Base-by-base conservation (phyloP, 2,888 invertebrate genomes). In the Eretmocerus hayati region DNA sequence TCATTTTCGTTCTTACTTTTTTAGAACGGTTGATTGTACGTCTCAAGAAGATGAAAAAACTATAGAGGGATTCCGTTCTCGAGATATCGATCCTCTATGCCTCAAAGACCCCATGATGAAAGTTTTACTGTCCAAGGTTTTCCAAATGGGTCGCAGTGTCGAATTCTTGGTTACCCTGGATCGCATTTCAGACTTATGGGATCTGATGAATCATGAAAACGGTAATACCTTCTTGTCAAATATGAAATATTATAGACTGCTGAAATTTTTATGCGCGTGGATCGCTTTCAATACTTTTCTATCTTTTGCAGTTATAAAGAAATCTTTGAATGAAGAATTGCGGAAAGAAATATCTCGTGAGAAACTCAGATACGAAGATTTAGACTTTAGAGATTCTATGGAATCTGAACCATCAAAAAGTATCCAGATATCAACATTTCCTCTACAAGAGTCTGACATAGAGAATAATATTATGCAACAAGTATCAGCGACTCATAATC, bases 111-210 rank as follows among this genome's bases (percentile, higher is more conserved):
- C 70, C 15, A 57, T 72, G 22, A 64, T 72, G 59, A 64, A 64
- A 39, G 56, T 66, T 26, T 57, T 72, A 36, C 50, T 65, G 19
- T 58, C 59, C 20, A 69, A 67, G 57, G 62, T 71, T 3, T 61
- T 62, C 38, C 64, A 70, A 54, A 67, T 71, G 56, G 72, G 71
- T 33, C 62, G 65, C 37, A 72, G 66, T 53, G 64, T 72, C 20
- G 71, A 72, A 40, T 58, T 72, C 15, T 61, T 72, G 9, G 63
- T 69, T 13, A 65, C 67, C 4, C 54, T 71, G 21, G 66, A 68
- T 52, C 63, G 71, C 21, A 62, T 69, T 44, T 60, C 68, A 1
- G 69, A 71, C 40, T 62, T 71, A 55, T 70, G 71, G 71, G 58
- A 59, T 36, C 59, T 60, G 30, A 63, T 61, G 35, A 56, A 58